Evolutionary conservation across 2,888 invertebrate species (phyloP).

Genomic region (Tenthredo amoena): DNA sequence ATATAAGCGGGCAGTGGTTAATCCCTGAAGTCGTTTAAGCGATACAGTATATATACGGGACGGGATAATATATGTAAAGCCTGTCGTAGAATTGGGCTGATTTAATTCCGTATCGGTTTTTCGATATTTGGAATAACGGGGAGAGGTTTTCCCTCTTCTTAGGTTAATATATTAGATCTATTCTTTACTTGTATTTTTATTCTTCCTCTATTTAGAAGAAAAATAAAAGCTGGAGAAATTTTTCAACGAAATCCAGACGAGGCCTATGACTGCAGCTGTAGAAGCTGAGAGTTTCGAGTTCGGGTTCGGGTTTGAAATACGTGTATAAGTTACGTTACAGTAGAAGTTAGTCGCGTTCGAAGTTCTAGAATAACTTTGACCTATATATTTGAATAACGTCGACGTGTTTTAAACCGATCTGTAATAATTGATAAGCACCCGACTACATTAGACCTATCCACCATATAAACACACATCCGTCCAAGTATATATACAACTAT

Average conservation of each 20-base stretch:
- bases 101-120: neutral
- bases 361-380: constrained; percentile 49
- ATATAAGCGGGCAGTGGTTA: neutral
- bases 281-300: neutral
- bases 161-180: neutral
- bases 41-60: neutral
- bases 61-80: neutral
- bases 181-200: too few species aligned
- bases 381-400: constrained; percentile 29
- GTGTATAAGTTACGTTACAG: neutral
- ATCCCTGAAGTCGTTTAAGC: neutral
- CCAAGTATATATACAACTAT: neutral
- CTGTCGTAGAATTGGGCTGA: neutral
- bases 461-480: neutral
- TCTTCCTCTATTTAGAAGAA: neutral
- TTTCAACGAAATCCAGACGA: neutral
- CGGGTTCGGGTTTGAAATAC: neutral
- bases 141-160: neutral
- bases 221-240: neutral
- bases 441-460: neutral
- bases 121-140: neutral
- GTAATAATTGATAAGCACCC: constrained; percentile 33
- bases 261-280: neutral
- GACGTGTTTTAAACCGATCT: neutral
- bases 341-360: neutral